Base-by-base conservation (phyloP, 1,140 invertebrate species). In the Microplitis mediator region DNA sequence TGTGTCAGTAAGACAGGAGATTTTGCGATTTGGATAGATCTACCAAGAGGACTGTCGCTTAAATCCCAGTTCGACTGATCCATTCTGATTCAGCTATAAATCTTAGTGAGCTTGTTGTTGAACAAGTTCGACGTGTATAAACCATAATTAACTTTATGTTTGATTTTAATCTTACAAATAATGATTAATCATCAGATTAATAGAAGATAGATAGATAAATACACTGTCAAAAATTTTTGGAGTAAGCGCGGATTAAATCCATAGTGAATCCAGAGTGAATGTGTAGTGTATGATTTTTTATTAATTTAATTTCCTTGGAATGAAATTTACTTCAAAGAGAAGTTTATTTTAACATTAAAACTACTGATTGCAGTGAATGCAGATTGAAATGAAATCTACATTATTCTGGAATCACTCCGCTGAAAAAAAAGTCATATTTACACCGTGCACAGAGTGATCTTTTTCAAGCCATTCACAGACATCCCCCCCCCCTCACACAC, bases 51-150 rank as follows among this genome's bases (percentile, higher is more conserved):
- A 58, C 60, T 39, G 35, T 62, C 34, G 60, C 34, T 51, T 45
- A 51, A 51, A 65, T 65, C 63, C 52, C 52, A 52, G 60, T 70
- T 70, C 36, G 65, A 52, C 67, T 74, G 67, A 69, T 74, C 61
- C 72, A 74, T 68, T 74, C 54, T 61, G 39, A 51, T 69, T 65
- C 45, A 66, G 71, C 69, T 52, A 74, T 74, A 70, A 71, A 74
- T 74, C 73, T 69, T 62, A 51, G 45, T 13, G 61, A 31, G 45
- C 62, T 60, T 54, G 68, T 69, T 36, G 69, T 60, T 65, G 63
- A 71, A 73, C 58, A 69, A 73, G 66, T 73, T 63, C 64, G 54
- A 72, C 62, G 71, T 68, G 62, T 71, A 66, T 74, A 67, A 74
- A 60, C 63, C 54, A 68, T 71, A 74, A 71, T 70, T 74, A 74